Percentiles rank a stretch among this genome's conserved stretches.
These are phyloP conservation scores for Octopus sinensis DNA, from an alignment of 1,140 invertebrate species.

Conservation along the genomic window DNA sequence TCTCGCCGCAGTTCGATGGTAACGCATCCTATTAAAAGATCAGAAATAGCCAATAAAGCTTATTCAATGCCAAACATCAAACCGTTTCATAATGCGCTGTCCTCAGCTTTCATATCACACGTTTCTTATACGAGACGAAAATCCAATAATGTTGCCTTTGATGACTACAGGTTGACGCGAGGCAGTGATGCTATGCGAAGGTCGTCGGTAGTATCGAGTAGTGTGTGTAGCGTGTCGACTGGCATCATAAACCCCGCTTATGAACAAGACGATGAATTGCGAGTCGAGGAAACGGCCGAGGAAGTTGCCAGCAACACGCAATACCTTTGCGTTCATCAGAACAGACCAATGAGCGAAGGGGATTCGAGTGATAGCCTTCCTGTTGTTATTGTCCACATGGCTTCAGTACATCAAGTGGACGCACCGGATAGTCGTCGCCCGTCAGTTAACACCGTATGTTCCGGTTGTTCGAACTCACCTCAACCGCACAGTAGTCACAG, in stretches of 20 bases:
- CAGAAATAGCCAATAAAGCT: conserved; percentile 1
- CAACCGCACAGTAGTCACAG: conserved; percentile 97
- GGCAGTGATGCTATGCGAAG: not conserved
- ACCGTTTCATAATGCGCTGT: conserved; percentile 1
- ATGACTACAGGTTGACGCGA: not conserved
- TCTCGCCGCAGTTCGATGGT: not conserved
- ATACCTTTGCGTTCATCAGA: not conserved
- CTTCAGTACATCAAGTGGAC: conserved; percentile 10
- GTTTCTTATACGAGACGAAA: not conserved
- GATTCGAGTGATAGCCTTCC: conserved; percentile 1
- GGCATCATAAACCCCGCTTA: conserved; percentile 11
- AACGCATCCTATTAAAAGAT: not conserved
- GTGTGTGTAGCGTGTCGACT: not conserved
- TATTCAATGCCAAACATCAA: conserved; percentile 10
- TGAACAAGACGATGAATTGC: not conserved
- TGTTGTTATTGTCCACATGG: conserved; percentile 4
- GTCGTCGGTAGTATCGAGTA: not conserved
- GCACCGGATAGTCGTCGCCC: not conserved
- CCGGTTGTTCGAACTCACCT: conserved; percentile 68
- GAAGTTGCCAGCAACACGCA: not conserved
- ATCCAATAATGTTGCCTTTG: not conserved
- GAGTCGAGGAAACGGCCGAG: too few species aligned
- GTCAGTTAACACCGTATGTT: not conserved
- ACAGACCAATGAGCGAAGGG: conserved; percentile 1
- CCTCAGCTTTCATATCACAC: not conserved